phyloP scores from a whole-genome alignment of 2,797 vertebrate species.

The Echiichthys vipera region DNA sequence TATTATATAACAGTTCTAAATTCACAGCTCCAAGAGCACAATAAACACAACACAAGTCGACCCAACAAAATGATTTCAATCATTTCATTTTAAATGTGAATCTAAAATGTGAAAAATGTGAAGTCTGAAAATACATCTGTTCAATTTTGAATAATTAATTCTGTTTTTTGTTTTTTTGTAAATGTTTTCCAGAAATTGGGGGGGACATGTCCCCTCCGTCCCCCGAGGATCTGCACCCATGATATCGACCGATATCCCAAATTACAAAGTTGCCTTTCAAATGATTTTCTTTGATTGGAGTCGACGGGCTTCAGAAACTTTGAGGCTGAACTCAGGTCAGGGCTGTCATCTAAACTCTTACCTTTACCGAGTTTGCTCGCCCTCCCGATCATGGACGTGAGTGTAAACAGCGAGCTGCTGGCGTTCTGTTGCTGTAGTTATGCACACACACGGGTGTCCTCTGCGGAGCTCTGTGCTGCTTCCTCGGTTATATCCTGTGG shows the following conservation, averaged over 20 bases:
- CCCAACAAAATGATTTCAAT: too few relatives aligned
- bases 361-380: constrained; percentile 58
- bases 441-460: constrained; percentile 27
- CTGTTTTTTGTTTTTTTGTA: too few relatives aligned
- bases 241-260: background rate
- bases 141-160: too few relatives aligned
- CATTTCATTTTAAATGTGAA: too few relatives aligned
- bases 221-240: too few relatives aligned
- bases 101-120: too few relatives aligned
- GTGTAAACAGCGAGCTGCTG: constrained; percentile 32
- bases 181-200: too few relatives aligned
- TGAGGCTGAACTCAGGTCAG: background rate
- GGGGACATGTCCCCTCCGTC: too few relatives aligned
- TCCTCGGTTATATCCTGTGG: constrained; percentile 26
- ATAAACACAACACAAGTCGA: too few relatives aligned
- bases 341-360: constrained; percentile 28
- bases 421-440: constrained; percentile 33
- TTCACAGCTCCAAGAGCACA: too few relatives aligned
- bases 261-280: background rate
- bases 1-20: too few relatives aligned
- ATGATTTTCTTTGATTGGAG: background rate
- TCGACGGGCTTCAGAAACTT: constrained; percentile 7
- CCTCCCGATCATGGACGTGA: constrained; percentile 74
- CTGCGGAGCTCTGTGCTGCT: constrained; percentile 15
- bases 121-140: too few relatives aligned